Evolutionary conservation across 1,140 invertebrate genomes (phyloP).

Genomic region (Helicoverpa zea): DNA sequence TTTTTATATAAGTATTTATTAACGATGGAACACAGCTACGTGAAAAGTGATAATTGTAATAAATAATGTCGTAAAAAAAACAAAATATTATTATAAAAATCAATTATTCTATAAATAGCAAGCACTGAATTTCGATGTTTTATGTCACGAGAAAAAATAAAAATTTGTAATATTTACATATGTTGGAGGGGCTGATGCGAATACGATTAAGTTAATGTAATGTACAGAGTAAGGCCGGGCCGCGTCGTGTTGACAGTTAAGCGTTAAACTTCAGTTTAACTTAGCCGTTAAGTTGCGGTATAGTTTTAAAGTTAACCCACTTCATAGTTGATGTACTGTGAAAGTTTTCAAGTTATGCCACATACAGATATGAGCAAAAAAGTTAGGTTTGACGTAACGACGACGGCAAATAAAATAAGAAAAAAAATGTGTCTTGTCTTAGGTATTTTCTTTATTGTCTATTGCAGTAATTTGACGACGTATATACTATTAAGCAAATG

Average conservation of each 20-base stretch:
- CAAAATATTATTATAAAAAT: constrained; percentile 51
- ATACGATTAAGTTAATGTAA: constrained; percentile 67
- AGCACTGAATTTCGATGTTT: constrained; percentile 85
- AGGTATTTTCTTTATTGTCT: too few species aligned
- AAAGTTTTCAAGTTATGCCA: constrained; percentile 1
- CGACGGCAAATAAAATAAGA: too few species aligned
- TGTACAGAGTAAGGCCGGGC: constrained; percentile 47
- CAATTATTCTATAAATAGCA: constrained; percentile 79
- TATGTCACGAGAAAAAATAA: constrained; percentile 70
- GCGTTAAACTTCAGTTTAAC: constrained; percentile 25
- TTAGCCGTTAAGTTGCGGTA: constrained; percentile 15
- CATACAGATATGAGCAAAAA: not conserved
- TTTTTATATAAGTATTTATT: not conserved
- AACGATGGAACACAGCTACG: constrained; percentile 24
- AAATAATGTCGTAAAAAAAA: constrained; percentile 49
- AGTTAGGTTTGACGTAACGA: too few species aligned
- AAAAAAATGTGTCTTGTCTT: too few species aligned
- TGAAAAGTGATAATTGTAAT: constrained; percentile 44
- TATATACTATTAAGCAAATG: too few species aligned
- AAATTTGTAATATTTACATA: constrained; percentile 80
- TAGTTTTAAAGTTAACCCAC: constrained; percentile 2
- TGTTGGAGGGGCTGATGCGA: constrained; percentile 66
- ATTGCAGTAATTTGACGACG: too few species aligned
- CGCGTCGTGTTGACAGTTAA: constrained; percentile 43
- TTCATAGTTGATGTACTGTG: not conserved